Conservation (phyloP, 2,888 invertebrate genomes). For the Nephrotoma appendiculata region DNA sequence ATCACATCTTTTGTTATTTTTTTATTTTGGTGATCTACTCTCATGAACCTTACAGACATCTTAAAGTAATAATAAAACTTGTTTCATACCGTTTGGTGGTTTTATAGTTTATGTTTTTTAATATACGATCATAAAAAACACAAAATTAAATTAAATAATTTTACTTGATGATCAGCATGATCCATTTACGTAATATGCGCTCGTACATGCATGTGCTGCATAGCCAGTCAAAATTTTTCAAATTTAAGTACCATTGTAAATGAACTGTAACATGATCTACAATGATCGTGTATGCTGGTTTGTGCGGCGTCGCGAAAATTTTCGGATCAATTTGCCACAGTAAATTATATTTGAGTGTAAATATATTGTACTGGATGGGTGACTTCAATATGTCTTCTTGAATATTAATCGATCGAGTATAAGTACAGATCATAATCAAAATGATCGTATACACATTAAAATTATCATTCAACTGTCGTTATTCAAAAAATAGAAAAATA, state of each 20-base stretch:
- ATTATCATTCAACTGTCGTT: background rate
- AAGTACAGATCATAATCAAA: background rate
- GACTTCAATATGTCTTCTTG: background rate
- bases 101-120: background rate
- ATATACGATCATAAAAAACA: background rate
- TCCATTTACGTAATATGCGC: background rate
- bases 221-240: background rate
- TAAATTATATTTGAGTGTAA: background rate
- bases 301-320: background rate
- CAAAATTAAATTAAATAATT: background rate
- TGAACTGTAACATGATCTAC: background rate
- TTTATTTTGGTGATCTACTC: background rate
- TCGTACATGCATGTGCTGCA: background rate
- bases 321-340: background rate
- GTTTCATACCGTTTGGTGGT: background rate
- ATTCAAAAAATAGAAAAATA: background rate
- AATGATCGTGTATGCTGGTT: background rate
- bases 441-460: background rate
- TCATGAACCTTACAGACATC: background rate
- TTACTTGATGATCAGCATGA: background rate
- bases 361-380: background rate
- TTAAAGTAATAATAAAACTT: background rate
- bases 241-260: background rate
- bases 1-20: background rate
- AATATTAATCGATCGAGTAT: background rate